Percentiles rank a stretch among this genome's conserved stretches.
Conservation (phyloP, 2,888 invertebrate species). For the Seladonia tumulorum region DNA sequence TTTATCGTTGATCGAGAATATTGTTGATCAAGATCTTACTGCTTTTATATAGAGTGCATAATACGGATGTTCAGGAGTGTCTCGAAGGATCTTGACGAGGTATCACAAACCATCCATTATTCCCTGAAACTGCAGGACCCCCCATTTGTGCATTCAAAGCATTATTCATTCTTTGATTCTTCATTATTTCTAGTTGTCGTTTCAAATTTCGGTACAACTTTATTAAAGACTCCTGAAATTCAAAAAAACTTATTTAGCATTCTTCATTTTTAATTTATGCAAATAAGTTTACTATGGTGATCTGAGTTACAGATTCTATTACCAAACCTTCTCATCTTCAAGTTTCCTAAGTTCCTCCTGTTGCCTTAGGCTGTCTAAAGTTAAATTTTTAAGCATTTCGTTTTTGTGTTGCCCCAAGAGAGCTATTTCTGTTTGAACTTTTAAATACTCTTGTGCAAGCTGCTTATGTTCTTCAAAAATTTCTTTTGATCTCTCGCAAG, state of each 20-base stretch:
- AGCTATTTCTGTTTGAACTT: conserved; percentile 94
- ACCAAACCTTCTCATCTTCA: conserved; percentile 89
- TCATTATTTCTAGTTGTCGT: conserved; percentile 87
- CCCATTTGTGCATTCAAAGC: conserved; percentile 52
- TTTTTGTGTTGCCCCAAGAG: conserved; percentile 92
- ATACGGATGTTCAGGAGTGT: conserved; percentile 69
- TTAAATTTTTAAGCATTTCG: conserved; percentile 87
- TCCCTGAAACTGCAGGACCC: conserved; percentile 74
- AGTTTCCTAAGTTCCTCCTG: conserved; percentile 88
- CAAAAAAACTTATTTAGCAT: background rate
- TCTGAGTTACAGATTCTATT: background rate
- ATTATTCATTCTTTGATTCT: conserved; percentile 80
- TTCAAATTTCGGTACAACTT: conserved; percentile 88
- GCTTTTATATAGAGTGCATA: conserved; percentile 5
- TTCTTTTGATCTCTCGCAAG: conserved; percentile 90
- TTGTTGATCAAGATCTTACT: background rate
- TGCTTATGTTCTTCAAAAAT: conserved; percentile 96
- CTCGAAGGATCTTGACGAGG: conserved; percentile 80
- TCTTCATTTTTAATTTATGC: background rate
- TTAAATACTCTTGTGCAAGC: conserved; percentile 94
- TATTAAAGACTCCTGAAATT: conserved; percentile 87
- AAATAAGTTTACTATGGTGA: background rate
- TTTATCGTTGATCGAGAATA: conserved; percentile 4
- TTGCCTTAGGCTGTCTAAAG: conserved; percentile 85
- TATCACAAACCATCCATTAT: conserved; percentile 86